Percentiles rank a stretch among this genome's conserved stretches.
phyloP scores from a whole-genome alignment of 2,797 vertebrate genomes.

The Sylvilagus floridanus region DNA sequence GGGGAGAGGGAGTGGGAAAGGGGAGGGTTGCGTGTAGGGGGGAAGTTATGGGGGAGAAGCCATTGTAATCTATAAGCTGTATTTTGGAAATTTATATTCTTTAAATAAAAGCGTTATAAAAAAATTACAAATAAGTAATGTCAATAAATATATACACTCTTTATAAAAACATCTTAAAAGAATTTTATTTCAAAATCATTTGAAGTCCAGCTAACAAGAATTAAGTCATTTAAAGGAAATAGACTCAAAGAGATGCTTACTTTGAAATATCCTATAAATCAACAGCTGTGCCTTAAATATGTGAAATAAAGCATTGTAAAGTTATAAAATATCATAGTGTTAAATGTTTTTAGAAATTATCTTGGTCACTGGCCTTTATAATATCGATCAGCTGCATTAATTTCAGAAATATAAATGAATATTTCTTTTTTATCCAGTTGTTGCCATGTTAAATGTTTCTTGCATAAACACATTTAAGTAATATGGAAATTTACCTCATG shows the following conservation, averaged over 20 bases:
- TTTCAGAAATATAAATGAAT: not conserved
- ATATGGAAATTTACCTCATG: slow-evolving; percentile 91
- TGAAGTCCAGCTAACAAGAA: slow-evolving; percentile 14
- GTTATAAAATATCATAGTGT: not conserved
- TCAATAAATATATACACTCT: not conserved
- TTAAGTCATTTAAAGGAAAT: slow-evolving; percentile 28
- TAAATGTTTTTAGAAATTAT: slow-evolving; percentile 32
- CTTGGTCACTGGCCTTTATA: not conserved
- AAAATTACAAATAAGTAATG: not conserved
- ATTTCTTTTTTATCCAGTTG: not conserved
- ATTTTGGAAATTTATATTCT: too few relatives aligned
- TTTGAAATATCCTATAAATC: slow-evolving; percentile 16
- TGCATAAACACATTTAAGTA: not conserved
- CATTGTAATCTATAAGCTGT: too few relatives aligned
- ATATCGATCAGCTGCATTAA: not conserved
- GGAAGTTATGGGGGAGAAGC: too few relatives aligned
- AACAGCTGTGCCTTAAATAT: slow-evolving; percentile 26
- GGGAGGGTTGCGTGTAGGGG: too few relatives aligned
- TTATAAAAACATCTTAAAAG: slow-evolving; percentile 25
- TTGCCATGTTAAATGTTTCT: not conserved
- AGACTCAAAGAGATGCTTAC: not conserved
- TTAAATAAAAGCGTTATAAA: too few relatives aligned
- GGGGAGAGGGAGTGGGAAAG: too few relatives aligned
- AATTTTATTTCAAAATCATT: slow-evolving; percentile 6
- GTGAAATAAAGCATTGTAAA: not conserved